Conservation (phyloP, 2,113 vertebrate genomes). For the Anoura caudifer region DNA sequence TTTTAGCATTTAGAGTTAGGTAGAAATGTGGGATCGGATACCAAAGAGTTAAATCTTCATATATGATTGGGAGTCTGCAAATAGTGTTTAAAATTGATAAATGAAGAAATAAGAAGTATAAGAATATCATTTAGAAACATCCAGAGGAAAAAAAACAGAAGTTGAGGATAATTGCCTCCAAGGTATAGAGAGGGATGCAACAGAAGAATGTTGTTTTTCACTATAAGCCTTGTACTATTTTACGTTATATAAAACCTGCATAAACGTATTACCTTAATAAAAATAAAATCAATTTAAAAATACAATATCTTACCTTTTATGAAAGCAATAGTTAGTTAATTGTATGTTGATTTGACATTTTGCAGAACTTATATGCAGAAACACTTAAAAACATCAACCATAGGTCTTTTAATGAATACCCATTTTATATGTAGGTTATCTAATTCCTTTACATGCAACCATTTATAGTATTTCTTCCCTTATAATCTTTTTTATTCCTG, state of each 20-base stretch:
- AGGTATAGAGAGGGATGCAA: neutral
- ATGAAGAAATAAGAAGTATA: neutral
- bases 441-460: neutral
- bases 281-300: neutral
- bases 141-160: neutral
- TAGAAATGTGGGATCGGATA: neutral
- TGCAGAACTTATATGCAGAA: neutral
- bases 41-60: neutral
- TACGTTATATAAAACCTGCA: neutral
- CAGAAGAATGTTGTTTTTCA: neutral
- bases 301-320: neutral
- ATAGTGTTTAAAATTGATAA: slow-evolving; percentile 17
- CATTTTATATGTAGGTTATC: neutral
- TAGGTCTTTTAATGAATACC: neutral
- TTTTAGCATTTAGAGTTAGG: neutral
- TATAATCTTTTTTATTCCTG: neutral
- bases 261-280: neutral
- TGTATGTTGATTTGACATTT: neutral
- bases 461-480: neutral
- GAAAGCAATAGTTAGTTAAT: neutral
- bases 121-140: neutral
- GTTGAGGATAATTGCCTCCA: neutral
- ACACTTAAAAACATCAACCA: neutral
- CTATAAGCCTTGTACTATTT: neutral
- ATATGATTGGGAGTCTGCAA: neutral